A percentile compares a stretch with the other conserved stretches of the same genome.
Conservation (phyloP, 1,140 invertebrate genomes). For the Ceratina australensis region DNA sequence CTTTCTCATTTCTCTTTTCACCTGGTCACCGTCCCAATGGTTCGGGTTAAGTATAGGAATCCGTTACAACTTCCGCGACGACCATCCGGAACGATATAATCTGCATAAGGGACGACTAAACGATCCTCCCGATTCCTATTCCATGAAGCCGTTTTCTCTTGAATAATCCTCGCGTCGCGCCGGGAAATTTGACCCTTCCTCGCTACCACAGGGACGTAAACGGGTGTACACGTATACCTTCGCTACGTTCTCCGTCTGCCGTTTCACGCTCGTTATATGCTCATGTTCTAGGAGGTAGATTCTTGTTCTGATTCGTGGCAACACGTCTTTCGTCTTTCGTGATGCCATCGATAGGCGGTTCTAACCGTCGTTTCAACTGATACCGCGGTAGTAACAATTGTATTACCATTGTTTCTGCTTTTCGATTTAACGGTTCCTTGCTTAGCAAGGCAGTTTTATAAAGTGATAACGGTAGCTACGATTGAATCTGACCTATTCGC, state of each 20-base stretch:
- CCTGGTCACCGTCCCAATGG: constrained; percentile 20
- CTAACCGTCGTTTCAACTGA: too few relatives aligned
- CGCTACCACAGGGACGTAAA: not conserved
- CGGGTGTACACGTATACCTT: not conserved
- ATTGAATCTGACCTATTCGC: not conserved
- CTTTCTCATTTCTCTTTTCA: constrained; percentile 7
- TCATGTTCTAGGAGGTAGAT: constrained; percentile 1
- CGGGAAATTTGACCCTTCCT: constrained; percentile 11
- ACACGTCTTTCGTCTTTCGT: not conserved
- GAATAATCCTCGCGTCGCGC: constrained; percentile 9
- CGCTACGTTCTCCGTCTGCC: constrained; percentile 1
- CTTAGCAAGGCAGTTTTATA: not conserved
- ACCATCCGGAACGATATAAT: constrained; percentile 52
- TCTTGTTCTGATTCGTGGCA: constrained; percentile 11
- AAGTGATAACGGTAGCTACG: not conserved
- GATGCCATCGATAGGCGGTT: not conserved
- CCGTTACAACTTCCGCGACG: constrained; percentile 51
- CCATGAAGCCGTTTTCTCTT: not conserved
- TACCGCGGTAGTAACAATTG: not conserved
- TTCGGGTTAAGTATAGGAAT: constrained; percentile 48
- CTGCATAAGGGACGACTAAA: constrained; percentile 49
- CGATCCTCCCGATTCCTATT: constrained; percentile 36
- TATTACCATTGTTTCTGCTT: not conserved
- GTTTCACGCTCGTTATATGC: constrained; percentile 18
- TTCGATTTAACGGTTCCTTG: not conserved